Conservation (phyloP, 2,797 vertebrate species). For the Choloepus didactylus region DNA sequence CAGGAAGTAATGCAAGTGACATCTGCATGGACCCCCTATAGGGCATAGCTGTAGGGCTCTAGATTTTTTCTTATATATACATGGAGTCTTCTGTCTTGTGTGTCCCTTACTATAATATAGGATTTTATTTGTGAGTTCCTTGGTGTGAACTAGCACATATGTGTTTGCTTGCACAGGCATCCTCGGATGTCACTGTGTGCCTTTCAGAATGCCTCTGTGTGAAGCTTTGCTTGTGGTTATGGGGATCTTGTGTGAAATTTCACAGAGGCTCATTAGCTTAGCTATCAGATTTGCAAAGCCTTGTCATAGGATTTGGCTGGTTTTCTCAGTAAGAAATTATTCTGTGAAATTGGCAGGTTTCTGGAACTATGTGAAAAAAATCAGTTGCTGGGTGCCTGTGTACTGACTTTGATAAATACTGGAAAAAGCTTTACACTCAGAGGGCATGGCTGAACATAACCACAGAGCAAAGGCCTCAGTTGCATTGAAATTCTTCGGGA, state of each 20-base stretch:
- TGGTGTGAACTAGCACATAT: background rate
- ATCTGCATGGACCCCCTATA: accelerated
- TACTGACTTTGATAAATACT: background rate
- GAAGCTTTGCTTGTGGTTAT: background rate
- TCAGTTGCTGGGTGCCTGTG: accelerated
- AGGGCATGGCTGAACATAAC: background rate
- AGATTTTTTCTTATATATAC: background rate
- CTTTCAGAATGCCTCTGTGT: background rate
- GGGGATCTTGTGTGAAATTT: background rate
- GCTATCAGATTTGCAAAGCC: background rate
- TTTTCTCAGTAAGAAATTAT: background rate
- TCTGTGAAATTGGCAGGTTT: background rate
- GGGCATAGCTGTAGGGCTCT: accelerated
- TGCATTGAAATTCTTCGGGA: background rate
- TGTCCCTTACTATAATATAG: background rate
- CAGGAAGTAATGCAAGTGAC: accelerated
- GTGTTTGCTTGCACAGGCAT: too few species aligned
- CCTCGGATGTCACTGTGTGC: background rate
- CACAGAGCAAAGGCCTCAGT: background rate
- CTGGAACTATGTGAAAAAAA: background rate
- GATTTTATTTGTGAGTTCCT: background rate
- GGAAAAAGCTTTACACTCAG: background rate
- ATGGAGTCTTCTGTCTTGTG: background rate
- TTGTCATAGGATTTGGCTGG: background rate
- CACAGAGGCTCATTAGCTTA: background rate